Evolutionary conservation across 2,797 vertebrate genomes (phyloP).

Genomic region (Parotocinclus haroldoi): DNA sequence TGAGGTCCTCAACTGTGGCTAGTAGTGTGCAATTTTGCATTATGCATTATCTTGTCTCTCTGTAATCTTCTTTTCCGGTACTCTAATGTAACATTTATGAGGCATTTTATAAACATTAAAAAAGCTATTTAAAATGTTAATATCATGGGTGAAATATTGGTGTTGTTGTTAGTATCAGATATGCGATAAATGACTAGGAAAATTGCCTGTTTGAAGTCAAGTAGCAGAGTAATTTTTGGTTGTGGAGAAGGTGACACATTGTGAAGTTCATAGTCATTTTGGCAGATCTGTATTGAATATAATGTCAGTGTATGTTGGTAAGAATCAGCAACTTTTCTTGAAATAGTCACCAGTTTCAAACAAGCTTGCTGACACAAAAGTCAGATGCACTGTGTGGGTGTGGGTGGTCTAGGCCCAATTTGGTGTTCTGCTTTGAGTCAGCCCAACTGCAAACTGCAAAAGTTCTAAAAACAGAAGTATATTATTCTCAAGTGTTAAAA

Average conservation of each 20-base stretch:
- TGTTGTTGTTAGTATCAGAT: conserved; percentile 34
- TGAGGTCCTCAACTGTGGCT: too few relatives aligned
- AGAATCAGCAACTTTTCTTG: conserved; percentile 48
- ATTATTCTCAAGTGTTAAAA: conserved; percentile 8
- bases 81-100: too few relatives aligned
- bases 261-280: conserved; percentile 52
- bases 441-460: conserved; percentile 26
- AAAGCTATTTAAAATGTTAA: conserved; percentile 57
- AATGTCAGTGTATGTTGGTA: conserved; percentile 33
- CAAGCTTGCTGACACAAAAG: conserved; percentile 32
- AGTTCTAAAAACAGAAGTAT: conserved; percentile 22
- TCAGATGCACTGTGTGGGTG: conserved; percentile 34
- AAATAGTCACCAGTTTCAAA: conserved; percentile 31
- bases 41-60: too few relatives aligned
- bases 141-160: conserved; percentile 46
- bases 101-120: conserved; percentile 54
- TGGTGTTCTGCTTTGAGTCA: conserved; percentile 37
- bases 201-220: conserved; percentile 39
- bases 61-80: too few relatives aligned
- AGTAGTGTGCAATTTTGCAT: too few relatives aligned
- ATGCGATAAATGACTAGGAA: conserved; percentile 51
- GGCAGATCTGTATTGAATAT: neutral
- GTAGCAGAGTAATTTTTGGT: conserved; percentile 61
- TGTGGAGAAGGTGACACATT: conserved; percentile 61
- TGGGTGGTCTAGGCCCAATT: conserved; percentile 44